phyloP scores from a whole-genome alignment of 1,140 invertebrate genomes.

The Chlorops oryzae region DNA sequence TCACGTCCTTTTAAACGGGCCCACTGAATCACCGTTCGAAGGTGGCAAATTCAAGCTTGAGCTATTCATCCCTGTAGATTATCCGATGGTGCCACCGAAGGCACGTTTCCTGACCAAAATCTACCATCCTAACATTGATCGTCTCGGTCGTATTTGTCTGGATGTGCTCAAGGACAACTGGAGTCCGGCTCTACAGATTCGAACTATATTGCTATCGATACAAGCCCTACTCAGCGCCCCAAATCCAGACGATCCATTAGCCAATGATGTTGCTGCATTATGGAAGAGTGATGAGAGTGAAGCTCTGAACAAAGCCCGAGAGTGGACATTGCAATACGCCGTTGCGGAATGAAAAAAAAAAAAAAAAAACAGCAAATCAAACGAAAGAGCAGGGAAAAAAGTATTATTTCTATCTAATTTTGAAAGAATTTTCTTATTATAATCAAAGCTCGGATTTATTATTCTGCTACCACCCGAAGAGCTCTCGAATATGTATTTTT shows the following conservation, averaged over 20 bases:
- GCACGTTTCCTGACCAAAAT: constrained; percentile 75
- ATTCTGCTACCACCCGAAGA: too few species aligned
- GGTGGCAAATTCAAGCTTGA: constrained; percentile 70
- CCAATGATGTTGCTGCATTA: constrained; percentile 89
- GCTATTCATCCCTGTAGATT: constrained; percentile 67
- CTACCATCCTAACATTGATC: constrained; percentile 73
- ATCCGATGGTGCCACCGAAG: constrained; percentile 72
- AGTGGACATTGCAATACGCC: constrained; percentile 88
- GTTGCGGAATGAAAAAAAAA: too few species aligned
- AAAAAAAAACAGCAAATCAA: too few species aligned
- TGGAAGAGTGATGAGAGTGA: constrained; percentile 79
- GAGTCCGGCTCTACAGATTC: constrained; percentile 94
- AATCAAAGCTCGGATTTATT: too few species aligned
- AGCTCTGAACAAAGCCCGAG: constrained; percentile 88
- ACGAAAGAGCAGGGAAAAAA: too few species aligned
- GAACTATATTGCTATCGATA: constrained; percentile 92
- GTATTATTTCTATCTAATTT: too few species aligned
- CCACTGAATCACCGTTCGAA: constrained; percentile 70
- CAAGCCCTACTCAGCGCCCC: constrained; percentile 92
- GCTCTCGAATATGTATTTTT: too few species aligned
- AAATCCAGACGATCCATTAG: constrained; percentile 94
- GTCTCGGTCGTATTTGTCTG: constrained; percentile 66
- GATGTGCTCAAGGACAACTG: constrained; percentile 81
- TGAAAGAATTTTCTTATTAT: too few species aligned
- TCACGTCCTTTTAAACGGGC: constrained; percentile 83